These are phyloP conservation scores for Dromaius novaehollandiae DNA, from an alignment of 2,113 vertebrate species.

Conservation along the genomic window DNA sequence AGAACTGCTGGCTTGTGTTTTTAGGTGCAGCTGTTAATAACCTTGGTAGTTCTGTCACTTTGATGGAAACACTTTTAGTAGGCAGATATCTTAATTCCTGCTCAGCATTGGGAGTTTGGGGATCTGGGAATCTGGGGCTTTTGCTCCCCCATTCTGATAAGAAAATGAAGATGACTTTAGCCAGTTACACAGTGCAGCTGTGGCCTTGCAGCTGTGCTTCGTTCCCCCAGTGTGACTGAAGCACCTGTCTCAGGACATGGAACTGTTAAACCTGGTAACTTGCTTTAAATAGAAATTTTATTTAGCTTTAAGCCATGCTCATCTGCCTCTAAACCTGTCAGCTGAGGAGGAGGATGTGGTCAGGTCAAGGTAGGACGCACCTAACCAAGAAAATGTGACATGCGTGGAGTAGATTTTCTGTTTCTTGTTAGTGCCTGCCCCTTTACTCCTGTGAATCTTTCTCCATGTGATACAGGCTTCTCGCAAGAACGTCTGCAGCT, in stretches of 20 bases:
- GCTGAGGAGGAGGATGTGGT: neutral
- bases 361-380: neutral
- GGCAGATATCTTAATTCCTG: neutral
- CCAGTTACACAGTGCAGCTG: neutral
- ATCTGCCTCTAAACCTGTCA: neutral
- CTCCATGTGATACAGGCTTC: neutral
- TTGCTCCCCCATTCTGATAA: neutral
- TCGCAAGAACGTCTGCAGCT: neutral
- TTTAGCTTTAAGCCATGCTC: neutral
- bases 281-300: neutral
- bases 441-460: neutral
- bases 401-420: fast-evolving
- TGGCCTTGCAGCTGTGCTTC: neutral
- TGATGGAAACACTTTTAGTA: neutral
- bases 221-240: neutral
- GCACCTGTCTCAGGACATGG: neutral
- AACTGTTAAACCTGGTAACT: neutral
- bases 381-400: neutral
- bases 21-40: neutral
- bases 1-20: neutral
- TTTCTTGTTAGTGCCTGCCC: neutral
- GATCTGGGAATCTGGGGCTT: neutral
- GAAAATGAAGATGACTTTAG: neutral
- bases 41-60: neutral
- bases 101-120: neutral